Evolutionary conservation across 2,797 vertebrate species (phyloP).

Genomic region (Spondyliosoma cantharus): DNA sequence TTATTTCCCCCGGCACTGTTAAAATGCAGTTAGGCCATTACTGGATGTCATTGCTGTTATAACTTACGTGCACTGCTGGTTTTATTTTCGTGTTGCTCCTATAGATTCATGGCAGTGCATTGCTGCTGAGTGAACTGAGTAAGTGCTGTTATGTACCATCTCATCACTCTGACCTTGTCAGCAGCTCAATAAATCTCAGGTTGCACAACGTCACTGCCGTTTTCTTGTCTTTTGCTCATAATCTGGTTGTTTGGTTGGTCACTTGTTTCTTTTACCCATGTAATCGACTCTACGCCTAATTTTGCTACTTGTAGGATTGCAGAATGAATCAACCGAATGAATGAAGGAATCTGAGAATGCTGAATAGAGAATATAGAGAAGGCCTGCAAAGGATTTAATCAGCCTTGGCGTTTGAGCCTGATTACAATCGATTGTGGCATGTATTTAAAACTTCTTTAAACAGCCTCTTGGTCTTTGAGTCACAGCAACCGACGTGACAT

Average conservation of each 20-base stretch:
- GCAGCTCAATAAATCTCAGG: slow-evolving; percentile 25
- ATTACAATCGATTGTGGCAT: slow-evolving; percentile 24
- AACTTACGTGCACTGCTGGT: slow-evolving; percentile 12
- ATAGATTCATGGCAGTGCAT: slow-evolving; percentile 19
- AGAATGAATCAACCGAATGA: neutral
- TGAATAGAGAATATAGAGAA: neutral
- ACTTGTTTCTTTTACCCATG: neutral
- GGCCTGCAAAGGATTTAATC: slow-evolving; percentile 2
- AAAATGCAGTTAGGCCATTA: slow-evolving; percentile 11
- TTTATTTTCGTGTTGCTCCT: slow-evolving; percentile 26
- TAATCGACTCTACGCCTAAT: neutral
- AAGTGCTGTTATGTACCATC: slow-evolving; percentile 4
- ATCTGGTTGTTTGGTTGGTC: neutral
- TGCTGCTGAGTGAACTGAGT: neutral
- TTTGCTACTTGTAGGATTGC: neutral
- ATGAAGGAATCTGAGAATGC: neutral
- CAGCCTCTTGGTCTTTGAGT: neutral
- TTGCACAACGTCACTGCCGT: neutral
- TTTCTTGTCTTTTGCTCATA: slow-evolving; percentile 7
- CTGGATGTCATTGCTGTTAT: slow-evolving; percentile 13
- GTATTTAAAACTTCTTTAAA: slow-evolving; percentile 21
- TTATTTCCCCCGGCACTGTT: neutral
- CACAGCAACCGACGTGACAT: neutral
- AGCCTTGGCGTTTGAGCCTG: neutral
- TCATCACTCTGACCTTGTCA: slow-evolving; percentile 41